Conservation (phyloP, 1,140 invertebrate species). For the Ips typographus region DNA sequence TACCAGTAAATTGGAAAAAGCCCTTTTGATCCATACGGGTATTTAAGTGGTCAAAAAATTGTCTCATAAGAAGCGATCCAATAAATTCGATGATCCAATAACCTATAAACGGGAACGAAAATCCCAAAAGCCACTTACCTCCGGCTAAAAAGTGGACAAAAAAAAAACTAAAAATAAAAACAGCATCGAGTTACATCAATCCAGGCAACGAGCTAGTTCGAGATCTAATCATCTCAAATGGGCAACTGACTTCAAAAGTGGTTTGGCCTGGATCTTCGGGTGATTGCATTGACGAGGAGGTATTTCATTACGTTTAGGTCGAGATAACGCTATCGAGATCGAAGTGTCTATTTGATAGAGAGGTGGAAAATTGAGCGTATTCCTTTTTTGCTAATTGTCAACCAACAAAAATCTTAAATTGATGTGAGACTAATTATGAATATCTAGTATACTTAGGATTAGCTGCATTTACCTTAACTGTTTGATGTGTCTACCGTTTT, state of each 20-base stretch:
- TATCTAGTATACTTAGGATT: not conserved
- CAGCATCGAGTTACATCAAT: not conserved
- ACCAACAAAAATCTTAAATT: too few relatives aligned
- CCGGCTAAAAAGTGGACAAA: too few relatives aligned
- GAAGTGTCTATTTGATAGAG: conserved; percentile 11
- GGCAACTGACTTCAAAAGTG: conserved; percentile 17
- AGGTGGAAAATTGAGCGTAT: conserved; percentile 7
- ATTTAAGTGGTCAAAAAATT: too few relatives aligned
- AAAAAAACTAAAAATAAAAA: too few relatives aligned
- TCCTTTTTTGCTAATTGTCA: not conserved
- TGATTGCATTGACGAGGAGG: conserved; percentile 17
- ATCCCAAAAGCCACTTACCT: too few relatives aligned
- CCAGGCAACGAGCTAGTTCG: not conserved
- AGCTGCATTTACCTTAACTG: not conserved
- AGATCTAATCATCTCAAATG: conserved; percentile 19
- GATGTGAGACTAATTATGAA: too few relatives aligned
- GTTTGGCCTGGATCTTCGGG: conserved; percentile 12
- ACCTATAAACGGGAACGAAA: too few relatives aligned
- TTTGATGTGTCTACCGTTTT: not conserved
- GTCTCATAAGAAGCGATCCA: too few relatives aligned
- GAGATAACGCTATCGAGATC: conserved; percentile 16
- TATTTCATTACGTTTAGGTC: conserved; percentile 27
- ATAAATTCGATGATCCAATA: too few relatives aligned
- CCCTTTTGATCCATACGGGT: too few relatives aligned
- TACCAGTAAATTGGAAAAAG: too few relatives aligned